Percentiles rank a stretch among this genome's conserved stretches.
Evolutionary conservation across 2,797 vertebrate species (phyloP).

Genomic region (Enteromius unitaeniatus): DNA sequence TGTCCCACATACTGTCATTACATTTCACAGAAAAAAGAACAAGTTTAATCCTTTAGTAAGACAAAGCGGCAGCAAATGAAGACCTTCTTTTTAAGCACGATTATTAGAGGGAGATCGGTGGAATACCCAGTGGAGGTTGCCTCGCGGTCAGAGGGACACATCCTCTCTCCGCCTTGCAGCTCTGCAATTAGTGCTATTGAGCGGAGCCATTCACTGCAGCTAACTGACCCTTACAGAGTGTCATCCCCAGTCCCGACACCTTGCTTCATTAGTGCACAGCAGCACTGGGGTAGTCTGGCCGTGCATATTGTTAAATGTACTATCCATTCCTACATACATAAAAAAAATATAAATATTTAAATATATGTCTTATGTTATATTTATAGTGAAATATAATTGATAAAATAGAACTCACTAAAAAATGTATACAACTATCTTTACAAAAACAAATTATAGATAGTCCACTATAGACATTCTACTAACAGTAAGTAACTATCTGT

Average conservation of each 20-base stretch:
- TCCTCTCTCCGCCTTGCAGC: neutral
- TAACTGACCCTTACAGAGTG: conserved; percentile 32
- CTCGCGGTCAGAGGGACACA: conserved; percentile 27
- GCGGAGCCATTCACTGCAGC: neutral
- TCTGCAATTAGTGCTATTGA: conserved; percentile 36
- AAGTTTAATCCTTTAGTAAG: conserved; percentile 4
- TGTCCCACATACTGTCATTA: conserved; percentile 23
- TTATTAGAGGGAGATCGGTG: conserved; percentile 33
- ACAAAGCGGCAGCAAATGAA: conserved; percentile 27
- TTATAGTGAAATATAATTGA: neutral
- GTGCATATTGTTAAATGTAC: neutral
- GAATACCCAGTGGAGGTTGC: conserved; percentile 18
- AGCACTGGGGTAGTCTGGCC: neutral
- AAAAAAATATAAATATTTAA: no score
- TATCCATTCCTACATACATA: neutral
- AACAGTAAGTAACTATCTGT: no score
- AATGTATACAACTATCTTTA: neutral
- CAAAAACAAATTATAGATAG: neutral
- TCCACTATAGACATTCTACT: no score
- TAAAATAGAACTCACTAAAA: neutral
- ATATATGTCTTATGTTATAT: neutral
- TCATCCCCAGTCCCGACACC: neutral
- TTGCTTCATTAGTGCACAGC: conserved; percentile 24
- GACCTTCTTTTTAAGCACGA: conserved; percentile 17
- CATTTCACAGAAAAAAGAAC: conserved; percentile 8